Percentiles rank a stretch among this genome's conserved stretches.
These are phyloP conservation scores for Laticauda colubrina DNA, from an alignment of 2,113 vertebrate genomes.

Conservation along the genomic window DNA sequence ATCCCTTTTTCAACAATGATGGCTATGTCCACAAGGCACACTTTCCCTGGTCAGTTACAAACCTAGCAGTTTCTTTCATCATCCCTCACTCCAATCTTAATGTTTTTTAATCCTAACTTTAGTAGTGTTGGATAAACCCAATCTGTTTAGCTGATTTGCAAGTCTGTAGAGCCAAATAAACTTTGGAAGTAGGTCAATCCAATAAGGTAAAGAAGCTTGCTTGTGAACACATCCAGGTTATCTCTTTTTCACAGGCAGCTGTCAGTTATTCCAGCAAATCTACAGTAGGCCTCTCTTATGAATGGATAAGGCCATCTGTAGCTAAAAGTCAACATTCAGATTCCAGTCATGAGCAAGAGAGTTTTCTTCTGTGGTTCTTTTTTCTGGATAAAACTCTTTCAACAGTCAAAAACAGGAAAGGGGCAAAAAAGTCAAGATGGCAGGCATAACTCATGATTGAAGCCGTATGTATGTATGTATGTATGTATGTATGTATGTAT, in stretches of 20 bases:
- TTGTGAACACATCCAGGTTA: not conserved
- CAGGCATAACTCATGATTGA: not conserved
- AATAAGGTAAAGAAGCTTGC: not conserved
- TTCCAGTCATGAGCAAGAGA: not conserved
- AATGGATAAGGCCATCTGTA: not conserved
- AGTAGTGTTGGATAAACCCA: not conserved
- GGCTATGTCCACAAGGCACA: not conserved
- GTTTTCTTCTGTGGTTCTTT: not conserved
- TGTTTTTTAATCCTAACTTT: not conserved
- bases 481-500: too few relatives aligned
- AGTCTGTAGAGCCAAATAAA: not conserved
- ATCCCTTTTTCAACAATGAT: not conserved
- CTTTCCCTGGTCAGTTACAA: not conserved
- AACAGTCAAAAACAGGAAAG: not conserved
- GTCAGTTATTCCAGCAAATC: not conserved
- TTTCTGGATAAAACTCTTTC: not conserved
- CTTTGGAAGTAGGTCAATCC: not conserved
- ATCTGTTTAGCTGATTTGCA: not conserved
- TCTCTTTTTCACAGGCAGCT: not conserved
- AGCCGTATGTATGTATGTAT: not conserved
- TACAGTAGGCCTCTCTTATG: rapidly evolving
- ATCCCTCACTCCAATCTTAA: not conserved
- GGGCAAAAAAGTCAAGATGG: not conserved
- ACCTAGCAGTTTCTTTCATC: not conserved
- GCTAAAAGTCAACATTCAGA: not conserved